Base-by-base conservation (phyloP, 2,113 vertebrate species). In the Stigmatopora nigra region DNA sequence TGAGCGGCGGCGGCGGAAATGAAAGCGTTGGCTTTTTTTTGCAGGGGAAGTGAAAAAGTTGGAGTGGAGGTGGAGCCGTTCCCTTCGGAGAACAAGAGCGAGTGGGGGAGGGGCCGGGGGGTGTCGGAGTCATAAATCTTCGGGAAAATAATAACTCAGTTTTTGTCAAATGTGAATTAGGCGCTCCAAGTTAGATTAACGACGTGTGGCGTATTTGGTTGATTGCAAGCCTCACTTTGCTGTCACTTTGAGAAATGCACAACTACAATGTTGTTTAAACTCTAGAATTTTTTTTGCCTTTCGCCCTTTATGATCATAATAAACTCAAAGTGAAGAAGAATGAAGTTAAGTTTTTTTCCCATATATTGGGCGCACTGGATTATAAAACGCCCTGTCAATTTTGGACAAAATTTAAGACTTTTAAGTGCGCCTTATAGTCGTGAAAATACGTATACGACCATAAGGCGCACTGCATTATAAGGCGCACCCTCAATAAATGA, bases 61-160 rank as follows among this genome's bases (percentile, higher is more conserved):
- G 22, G 53, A 31, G 25, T 31, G 25, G 25, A 31, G 25, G 46
- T 31, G 10, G 55, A 71, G 48, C 19, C 60, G 31, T 10, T 56
- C 22, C 22, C 67, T 64, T 31, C n/a, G 55, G 47, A 55, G 57
- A 72, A 63, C 41, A 69, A 58, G 16, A 59, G 13, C 38, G 20
- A 61, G 11, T 44, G n/a, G 59, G 41, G 59, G 38, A 45, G n/a
- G 19, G 41, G n/a, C 38, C 19, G 59, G 38, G 22, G n/a, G 19
- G 41, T n/a, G 41, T 12, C 14, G 15, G 45, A 61, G 59, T 45
- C 41, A 45, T 11, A 61, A 35, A 51, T 44, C 57, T 46, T 41
- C 48, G 44, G 41, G 48, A 6, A 57, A 49, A 61, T 58, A 69
- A 45, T 35, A 61, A 44, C 49, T 49, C 48, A 22, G 20, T 44